Evolutionary conservation across 2,113 vertebrate species (phyloP), one percentile per base, ranked within the genome.

Genomic region (Calyptomena viridis): DNA sequence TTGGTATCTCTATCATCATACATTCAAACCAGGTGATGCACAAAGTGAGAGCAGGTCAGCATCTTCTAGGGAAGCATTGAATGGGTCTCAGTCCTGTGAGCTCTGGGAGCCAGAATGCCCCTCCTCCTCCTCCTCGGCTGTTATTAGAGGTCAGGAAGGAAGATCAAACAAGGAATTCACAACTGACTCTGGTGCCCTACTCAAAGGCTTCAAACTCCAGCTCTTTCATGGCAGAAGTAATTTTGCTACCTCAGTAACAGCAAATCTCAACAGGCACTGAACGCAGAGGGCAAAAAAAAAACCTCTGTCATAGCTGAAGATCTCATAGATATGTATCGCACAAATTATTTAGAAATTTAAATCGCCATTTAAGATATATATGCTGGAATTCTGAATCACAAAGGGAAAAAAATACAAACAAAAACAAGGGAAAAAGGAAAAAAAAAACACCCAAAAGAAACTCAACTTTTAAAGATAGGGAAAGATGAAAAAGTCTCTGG

Each of bases 101-200:
- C 25, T 62, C 55, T 40, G 12, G 27, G 8, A 86, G 44, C 12
- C 39, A 56, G 67, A 24, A 58, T 0, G 0, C 9, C 59, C 25
- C 27, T 66, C 69, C 46, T 60, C n/a, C n/a, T 77, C 53, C 37
- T 60, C 63, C 46, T 88, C 7, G 0, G 28, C 6, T 81, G 39
- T 35, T 63, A 8, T 47, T 52, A 73, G 15, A 81, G 35, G 35
- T 84, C 47, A 78, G 31, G 20, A 95, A 63, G 12, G 16, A 89
- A 92, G 33, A 81, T 72, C 63, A 74, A 94, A 89, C 25, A 84
- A 59, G 68, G 56, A 93, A 89, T 71, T 87, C 93, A 84, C 39
- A 90, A 64, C 64, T 78, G 73, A 58, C 47, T 88, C 76, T 28
- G 19, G 13, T 10, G 5, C 59, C 93, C 56, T 89, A 86, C 59